These are phyloP conservation scores for Ptilonorhynchus violaceus DNA, from an alignment of 2,113 vertebrate genomes.

Conservation along the genomic window DNA sequence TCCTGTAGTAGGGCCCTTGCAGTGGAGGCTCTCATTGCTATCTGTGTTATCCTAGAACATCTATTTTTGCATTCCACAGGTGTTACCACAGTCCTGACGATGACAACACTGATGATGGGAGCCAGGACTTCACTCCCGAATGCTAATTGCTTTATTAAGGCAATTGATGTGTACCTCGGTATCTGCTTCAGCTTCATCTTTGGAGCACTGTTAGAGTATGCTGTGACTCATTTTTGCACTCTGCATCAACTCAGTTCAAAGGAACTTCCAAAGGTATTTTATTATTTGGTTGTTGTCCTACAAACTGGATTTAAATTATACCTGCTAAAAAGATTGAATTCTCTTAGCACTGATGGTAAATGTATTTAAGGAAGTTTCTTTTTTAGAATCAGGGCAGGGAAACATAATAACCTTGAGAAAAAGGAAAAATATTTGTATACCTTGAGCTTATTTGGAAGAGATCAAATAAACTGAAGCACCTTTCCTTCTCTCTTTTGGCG, in stretches of 20 bases:
- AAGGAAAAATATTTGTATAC: background rate
- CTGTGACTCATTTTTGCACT: slow-evolving; percentile 88
- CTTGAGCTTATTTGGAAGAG: background rate
- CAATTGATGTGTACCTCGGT: slow-evolving; percentile 87
- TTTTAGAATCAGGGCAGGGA: background rate
- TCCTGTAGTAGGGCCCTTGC: background rate
- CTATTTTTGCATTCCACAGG: slow-evolving; percentile 57
- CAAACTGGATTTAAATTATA: background rate
- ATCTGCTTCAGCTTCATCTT: slow-evolving; percentile 94
- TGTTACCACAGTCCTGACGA: slow-evolving; percentile 87
- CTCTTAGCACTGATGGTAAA: background rate
- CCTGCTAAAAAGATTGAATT: background rate
- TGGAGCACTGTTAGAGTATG: slow-evolving; percentile 86
- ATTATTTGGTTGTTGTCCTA: background rate
- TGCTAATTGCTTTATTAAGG: slow-evolving; percentile 91
- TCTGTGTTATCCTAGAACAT: background rate
- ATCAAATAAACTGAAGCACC: background rate
- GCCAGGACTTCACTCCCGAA: slow-evolving; percentile 87
- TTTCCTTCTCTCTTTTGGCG: background rate
- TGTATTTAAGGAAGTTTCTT: background rate
- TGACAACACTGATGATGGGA: slow-evolving; percentile 92
- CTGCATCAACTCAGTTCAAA: slow-evolving; percentile 71
- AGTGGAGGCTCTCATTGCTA: background rate
- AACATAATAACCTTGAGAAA: background rate
- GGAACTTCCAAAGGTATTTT: slow-evolving; percentile 55